Conservation (phyloP, 2,113 vertebrate genomes). For the Laterallus jamaicensis region DNA sequence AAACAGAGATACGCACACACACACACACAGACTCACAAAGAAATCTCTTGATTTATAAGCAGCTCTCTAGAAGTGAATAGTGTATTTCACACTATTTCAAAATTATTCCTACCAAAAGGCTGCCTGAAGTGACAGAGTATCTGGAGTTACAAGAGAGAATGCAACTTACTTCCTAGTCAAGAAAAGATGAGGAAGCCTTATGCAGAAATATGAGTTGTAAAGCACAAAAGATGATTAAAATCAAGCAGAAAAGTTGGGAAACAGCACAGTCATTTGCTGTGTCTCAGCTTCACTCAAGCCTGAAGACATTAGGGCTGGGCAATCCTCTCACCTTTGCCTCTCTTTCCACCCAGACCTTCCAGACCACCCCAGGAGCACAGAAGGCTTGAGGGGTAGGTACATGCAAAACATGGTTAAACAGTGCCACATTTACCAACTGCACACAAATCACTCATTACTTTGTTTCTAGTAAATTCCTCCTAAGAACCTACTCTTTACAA, state of each 20-base stretch:
- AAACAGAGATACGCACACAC: not conserved
- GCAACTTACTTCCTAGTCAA: not conserved
- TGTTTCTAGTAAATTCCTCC: not conserved
- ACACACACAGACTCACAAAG: not conserved
- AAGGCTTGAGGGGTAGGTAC: not conserved
- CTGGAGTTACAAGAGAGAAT: not conserved
- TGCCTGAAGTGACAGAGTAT: not conserved
- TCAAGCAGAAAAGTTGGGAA: not conserved
- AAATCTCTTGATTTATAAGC: not conserved
- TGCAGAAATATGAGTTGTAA: not conserved
- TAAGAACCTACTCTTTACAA: not conserved
- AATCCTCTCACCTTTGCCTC: not conserved
- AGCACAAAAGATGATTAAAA: not conserved
- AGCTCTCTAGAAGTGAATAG: not conserved
- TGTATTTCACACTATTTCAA: not conserved
- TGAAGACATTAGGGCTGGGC: not conserved
- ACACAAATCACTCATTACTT: not conserved
- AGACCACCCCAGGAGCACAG: not conserved
- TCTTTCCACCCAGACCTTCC: not conserved
- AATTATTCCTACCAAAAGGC: not conserved
- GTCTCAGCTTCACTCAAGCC: not conserved
- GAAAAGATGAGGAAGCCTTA: not conserved
- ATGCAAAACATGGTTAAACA: not conserved
- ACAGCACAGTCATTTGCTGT: not conserved
- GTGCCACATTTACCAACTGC: not conserved